Percentiles rank a stretch among this genome's conserved stretches.
Conservation (phyloP, 2,888 invertebrate species). For the Microplitis manilae region DNA sequence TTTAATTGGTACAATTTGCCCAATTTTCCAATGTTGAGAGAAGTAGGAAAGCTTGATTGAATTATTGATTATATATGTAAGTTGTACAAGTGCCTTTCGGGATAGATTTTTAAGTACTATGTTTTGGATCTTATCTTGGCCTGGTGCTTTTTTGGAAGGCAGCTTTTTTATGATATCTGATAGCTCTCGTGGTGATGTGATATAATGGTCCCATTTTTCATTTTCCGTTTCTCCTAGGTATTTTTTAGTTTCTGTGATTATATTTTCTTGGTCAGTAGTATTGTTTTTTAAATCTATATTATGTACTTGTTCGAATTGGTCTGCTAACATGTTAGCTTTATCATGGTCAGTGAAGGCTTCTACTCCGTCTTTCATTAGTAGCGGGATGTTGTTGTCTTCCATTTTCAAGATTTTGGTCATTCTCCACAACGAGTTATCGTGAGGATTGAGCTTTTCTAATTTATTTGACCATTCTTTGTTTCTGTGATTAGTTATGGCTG, state of each 20-base stretch:
- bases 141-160: slow-evolving; percentile 33
- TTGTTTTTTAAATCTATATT: slow-evolving; percentile 45
- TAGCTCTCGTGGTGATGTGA: neutral
- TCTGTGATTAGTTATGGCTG: slow-evolving; percentile 27
- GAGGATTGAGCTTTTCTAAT: slow-evolving; percentile 6
- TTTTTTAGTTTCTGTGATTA: slow-evolving; percentile 24
- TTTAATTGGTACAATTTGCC: slow-evolving; percentile 34
- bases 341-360: slow-evolving; percentile 44
- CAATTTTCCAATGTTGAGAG: slow-evolving; percentile 38
- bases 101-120: neutral
- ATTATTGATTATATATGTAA: slow-evolving; percentile 14
- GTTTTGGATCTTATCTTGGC: slow-evolving; percentile 15
- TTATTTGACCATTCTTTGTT: slow-evolving; percentile 23
- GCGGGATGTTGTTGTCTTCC: slow-evolving; percentile 40
- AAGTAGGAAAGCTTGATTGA: slow-evolving; percentile 15
- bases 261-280: slow-evolving; percentile 38
- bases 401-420: slow-evolving; percentile 38
- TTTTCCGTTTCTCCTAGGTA: neutral
- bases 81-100: neutral
- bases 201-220: neutral
- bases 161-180: slow-evolving; percentile 18
- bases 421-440: slow-evolving; percentile 33
- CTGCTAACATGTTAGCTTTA: slow-evolving; percentile 49
- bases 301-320: slow-evolving; percentile 44
- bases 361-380: slow-evolving; percentile 25